Percentiles rank a stretch among this genome's conserved stretches.
Evolutionary conservation across 1,140 invertebrate genomes (phyloP).

Genomic region (Neodiprion pinetum): DNA sequence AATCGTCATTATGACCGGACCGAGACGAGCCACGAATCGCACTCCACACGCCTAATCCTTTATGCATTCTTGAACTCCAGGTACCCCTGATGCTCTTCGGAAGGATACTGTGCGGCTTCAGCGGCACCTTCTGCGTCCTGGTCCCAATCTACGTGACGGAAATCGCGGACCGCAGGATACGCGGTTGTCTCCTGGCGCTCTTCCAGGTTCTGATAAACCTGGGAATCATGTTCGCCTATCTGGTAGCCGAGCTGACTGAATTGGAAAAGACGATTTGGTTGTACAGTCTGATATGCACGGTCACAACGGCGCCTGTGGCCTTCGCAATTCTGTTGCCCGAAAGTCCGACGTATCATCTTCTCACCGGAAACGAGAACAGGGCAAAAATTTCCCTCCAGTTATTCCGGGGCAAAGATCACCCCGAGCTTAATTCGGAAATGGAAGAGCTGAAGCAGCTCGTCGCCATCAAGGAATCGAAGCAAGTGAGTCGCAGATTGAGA

Average conservation of each 20-base stretch:
- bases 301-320: conserved; percentile 56
- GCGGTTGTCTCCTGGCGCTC: conserved; percentile 76
- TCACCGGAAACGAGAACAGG: conserved; percentile 33
- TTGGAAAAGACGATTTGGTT: conserved; percentile 63
- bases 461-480: conserved; percentile 60
- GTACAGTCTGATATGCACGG: conserved; percentile 65
- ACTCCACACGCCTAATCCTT: too few relatives aligned
- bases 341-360: conserved; percentile 61
- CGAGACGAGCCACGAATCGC: neutral
- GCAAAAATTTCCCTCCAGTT: conserved; percentile 70
- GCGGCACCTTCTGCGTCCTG: conserved; percentile 72
- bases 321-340: conserved; percentile 72
- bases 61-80: conserved; percentile 20
- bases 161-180: conserved; percentile 76
- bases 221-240: conserved; percentile 76
- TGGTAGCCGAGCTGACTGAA: conserved; percentile 65
- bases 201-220: conserved; percentile 79
- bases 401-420: conserved; percentile 69
- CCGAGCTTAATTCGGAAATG: conserved; percentile 58
- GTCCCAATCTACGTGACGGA: conserved; percentile 83
- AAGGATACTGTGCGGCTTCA: conserved; percentile 74
- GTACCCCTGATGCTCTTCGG: conserved; percentile 68
- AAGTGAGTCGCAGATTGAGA: conserved; percentile 31
- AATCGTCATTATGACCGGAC: neutral
- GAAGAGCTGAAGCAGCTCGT: conserved; percentile 67